Evolutionary conservation across 2,888 invertebrate species (phyloP).

Genomic region (Criorhina ranunculi): DNA sequence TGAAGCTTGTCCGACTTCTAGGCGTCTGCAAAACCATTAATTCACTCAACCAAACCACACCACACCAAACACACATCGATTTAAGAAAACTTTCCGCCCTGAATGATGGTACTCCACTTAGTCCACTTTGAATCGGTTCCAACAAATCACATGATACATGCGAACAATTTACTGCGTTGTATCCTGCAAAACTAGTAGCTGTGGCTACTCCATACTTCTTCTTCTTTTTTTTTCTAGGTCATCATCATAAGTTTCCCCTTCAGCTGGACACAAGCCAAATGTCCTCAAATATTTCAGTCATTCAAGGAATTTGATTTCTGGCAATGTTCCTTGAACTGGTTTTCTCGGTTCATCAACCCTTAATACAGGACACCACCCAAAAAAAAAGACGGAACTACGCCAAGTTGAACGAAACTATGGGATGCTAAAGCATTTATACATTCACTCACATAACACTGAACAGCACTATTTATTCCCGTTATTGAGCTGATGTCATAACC

Average conservation of each 20-base stretch:
- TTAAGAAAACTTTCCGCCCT: too few relatives aligned
- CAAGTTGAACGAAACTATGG: not conserved
- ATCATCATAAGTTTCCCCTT: conserved; percentile 19
- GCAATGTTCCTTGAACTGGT: conserved; percentile 68
- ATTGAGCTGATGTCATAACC: conserved; percentile 66
- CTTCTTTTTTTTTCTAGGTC: conserved; percentile 39
- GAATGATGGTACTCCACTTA: not conserved
- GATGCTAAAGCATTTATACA: conserved; percentile 7
- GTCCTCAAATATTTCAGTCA: conserved; percentile 47
- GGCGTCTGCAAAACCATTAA: too few relatives aligned
- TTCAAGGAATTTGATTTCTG: conserved; percentile 31
- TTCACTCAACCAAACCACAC: too few relatives aligned
- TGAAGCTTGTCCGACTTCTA: too few relatives aligned
- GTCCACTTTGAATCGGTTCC: conserved; percentile 29
- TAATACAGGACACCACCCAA: conserved; percentile 12
- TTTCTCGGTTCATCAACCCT: conserved; percentile 52
- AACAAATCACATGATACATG: conserved; percentile 28
- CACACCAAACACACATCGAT: too few relatives aligned
- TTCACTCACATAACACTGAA: conserved; percentile 17
- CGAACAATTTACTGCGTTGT: not conserved
- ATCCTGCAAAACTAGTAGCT: not conserved
- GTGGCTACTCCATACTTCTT: not conserved
- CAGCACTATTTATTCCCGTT: conserved; percentile 44
- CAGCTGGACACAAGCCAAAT: conserved; percentile 54
- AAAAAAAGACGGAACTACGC: conserved; percentile 4